phyloP scores from a whole-genome alignment of 2,113 vertebrate species.

The Sinosuthora webbiana region DNA sequence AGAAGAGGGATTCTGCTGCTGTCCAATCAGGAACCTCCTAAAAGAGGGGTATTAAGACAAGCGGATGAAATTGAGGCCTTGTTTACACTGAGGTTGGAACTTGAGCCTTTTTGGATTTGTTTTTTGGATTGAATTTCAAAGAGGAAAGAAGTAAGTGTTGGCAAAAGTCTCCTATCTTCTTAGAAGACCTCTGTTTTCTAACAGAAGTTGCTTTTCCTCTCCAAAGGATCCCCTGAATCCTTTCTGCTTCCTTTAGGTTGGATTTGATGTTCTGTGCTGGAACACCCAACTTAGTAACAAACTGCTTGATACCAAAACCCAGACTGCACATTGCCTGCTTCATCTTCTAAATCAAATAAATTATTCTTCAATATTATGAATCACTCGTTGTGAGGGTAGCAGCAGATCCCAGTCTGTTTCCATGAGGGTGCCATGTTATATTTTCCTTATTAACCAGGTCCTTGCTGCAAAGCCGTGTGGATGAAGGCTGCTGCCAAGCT shows the following conservation, averaged over 20 bases:
- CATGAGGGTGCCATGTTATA: fast-evolving
- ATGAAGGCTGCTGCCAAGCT: background rate
- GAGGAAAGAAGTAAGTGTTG: background rate
- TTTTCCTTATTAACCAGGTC: background rate
- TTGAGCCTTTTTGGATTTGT: background rate
- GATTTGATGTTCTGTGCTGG: background rate
- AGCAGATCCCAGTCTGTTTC: background rate
- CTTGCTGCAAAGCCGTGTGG: fast-evolving
- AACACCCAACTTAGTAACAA: background rate
- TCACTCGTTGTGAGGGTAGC: background rate
- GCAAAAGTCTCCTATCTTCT: background rate
- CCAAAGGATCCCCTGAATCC: background rate
- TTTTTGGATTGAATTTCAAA: background rate
- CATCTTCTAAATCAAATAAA: background rate
- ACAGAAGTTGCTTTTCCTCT: background rate
- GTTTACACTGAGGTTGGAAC: background rate
- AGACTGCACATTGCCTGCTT: background rate
- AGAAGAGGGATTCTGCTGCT: background rate
- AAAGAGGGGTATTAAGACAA: background rate
- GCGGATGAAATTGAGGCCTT: background rate
- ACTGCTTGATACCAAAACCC: background rate
- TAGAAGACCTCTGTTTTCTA: background rate
- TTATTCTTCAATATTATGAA: background rate
- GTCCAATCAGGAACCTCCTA: background rate
- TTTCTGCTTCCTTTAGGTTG: background rate